Evolutionary conservation across 30 jellyfish, hydroid and myxozoan species (phyloP).

Genomic region (Nemopilema nomurai): DNA sequence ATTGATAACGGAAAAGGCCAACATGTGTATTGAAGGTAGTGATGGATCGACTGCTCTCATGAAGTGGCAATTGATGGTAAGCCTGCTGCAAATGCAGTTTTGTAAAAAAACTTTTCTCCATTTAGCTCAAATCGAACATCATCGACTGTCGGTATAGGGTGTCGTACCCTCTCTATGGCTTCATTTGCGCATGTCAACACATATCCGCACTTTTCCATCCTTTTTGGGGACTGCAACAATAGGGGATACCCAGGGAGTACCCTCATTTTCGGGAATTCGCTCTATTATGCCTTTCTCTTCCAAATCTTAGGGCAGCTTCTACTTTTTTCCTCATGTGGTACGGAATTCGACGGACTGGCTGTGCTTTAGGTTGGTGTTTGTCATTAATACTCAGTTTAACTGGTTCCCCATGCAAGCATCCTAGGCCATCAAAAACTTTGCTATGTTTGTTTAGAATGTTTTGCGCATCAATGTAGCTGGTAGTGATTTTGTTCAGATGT

Average conservation of each 20-base stretch:
- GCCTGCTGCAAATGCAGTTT: slow-evolving; percentile 9
- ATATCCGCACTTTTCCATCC: neutral
- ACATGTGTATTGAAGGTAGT: slow-evolving; percentile 31
- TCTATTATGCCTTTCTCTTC: neutral
- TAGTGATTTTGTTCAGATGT: too few species aligned
- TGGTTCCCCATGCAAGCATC: too few species aligned
- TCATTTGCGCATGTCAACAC: neutral
- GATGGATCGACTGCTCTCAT: slow-evolving; percentile 31
- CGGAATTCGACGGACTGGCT: too few species aligned
- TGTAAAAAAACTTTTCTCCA: slow-evolving; percentile 6
- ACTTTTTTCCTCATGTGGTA: too few species aligned
- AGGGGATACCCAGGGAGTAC: neutral
- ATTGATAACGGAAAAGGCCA: slow-evolving; percentile 2
- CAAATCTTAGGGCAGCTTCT: neutral
- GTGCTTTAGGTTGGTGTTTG: too few species aligned
- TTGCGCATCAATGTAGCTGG: too few species aligned
- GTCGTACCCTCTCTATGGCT: neutral
- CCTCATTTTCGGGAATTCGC: neutral
- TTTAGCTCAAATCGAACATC: slow-evolving; percentile 7
- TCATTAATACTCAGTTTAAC: too few species aligned
- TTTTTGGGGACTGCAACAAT: neutral
- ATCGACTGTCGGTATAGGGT: neutral
- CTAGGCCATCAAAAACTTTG: too few species aligned
- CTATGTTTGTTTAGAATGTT: too few species aligned
- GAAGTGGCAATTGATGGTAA: slow-evolving; percentile 43